Evolutionary conservation across 2,113 vertebrate genomes (phyloP).

Genomic region (Verasper variegatus): DNA sequence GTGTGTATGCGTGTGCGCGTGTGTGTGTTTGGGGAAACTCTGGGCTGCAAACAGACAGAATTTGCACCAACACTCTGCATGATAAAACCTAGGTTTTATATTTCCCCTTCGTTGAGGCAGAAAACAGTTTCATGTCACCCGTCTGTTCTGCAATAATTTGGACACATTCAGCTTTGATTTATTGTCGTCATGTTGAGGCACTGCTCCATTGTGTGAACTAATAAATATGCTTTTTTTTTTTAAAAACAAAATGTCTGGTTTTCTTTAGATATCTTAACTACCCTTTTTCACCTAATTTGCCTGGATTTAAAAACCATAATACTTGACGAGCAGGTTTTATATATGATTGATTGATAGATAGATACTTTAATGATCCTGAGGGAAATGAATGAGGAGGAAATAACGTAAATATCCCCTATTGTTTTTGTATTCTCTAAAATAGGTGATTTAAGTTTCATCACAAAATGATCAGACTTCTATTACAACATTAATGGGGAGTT

Average conservation of each 20-base stretch:
- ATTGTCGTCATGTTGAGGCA: constrained; percentile 61
- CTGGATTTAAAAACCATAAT: too few relatives aligned
- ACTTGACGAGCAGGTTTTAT: too few relatives aligned
- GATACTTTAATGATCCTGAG: too few relatives aligned
- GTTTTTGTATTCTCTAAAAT: neutral
- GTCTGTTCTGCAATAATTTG: constrained; percentile 29
- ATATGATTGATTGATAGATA: too few relatives aligned
- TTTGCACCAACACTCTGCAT: constrained; percentile 72
- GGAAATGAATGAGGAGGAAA: too few relatives aligned
- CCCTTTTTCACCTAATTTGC: too few relatives aligned
- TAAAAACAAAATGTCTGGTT: neutral
- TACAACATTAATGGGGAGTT: too few relatives aligned
- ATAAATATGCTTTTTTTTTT: constrained; percentile 71
- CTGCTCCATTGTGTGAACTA: constrained; percentile 71
- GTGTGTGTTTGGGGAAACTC: constrained; percentile 24
- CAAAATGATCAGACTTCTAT: too few relatives aligned
- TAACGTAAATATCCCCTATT: too few relatives aligned
- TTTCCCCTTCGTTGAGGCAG: constrained; percentile 34
- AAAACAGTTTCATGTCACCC: constrained; percentile 30
- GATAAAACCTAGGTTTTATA: constrained; percentile 60
- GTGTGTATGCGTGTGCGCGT: constrained; percentile 4
- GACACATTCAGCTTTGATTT: constrained; percentile 72
- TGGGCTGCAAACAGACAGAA: constrained; percentile 43
- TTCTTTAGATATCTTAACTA: neutral
- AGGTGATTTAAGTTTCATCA: neutral